Percentiles rank a stretch among this genome's conserved stretches.
These are phyloP conservation scores for Meiosimyza decipiens DNA, from an alignment of 2,888 invertebrate species.

Conservation along the genomic window DNA sequence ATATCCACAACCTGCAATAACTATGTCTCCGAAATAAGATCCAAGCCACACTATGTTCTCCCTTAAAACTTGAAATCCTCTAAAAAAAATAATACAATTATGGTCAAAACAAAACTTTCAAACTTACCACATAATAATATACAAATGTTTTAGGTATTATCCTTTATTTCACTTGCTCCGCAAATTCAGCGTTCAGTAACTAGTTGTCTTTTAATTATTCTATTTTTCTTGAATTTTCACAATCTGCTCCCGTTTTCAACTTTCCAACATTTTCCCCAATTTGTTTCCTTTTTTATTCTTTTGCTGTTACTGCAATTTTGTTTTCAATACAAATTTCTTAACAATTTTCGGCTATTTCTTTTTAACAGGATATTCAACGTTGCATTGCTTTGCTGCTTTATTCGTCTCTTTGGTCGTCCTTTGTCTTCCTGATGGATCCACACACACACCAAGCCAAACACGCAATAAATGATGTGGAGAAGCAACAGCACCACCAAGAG, in stretches of 20 bases:
- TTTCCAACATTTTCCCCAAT: neutral
- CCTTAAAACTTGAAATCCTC: too few species aligned
- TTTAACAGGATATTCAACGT: conserved; percentile 23
- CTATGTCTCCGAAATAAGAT: too few species aligned
- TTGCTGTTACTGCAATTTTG: conserved; percentile 6
- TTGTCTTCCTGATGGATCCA: neutral
- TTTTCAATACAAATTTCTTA: conserved; percentile 17
- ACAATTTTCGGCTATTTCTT: conserved; percentile 11
- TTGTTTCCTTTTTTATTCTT: neutral
- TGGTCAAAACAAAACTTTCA: neutral
- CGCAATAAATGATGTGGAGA: neutral
- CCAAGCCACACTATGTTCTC: too few species aligned
- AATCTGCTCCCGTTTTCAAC: neutral
- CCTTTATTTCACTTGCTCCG: neutral
- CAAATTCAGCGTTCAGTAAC: too few species aligned
- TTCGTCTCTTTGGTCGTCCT: conserved; percentile 31
- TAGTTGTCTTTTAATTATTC: too few species aligned
- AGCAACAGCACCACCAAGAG: conserved; percentile 15
- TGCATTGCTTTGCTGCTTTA: conserved; percentile 30
- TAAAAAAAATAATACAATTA: too few species aligned
- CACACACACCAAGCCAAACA: conserved; percentile 12
- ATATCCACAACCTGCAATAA: too few species aligned
- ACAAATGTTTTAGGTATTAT: neutral
- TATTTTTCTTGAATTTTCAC: neutral
- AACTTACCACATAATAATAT: conserved; percentile 16